Evolutionary conservation across 2,113 vertebrate species (phyloP), one percentile per base, ranked within the genome.

Genomic region (Pholis gunnellus): DNA sequence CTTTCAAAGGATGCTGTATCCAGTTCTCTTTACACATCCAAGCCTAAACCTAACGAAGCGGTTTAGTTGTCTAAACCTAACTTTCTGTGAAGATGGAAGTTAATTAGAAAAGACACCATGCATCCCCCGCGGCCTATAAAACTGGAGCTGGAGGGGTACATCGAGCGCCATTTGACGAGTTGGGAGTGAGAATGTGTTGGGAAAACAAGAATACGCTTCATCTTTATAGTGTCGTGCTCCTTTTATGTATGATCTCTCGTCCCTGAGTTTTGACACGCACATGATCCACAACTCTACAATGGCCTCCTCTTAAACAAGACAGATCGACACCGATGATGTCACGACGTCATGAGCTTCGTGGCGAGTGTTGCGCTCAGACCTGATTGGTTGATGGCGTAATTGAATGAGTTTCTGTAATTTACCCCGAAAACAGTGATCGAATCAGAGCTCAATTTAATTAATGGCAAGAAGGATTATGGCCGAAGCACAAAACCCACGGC

Each of bases 341-440:
- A 77, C 61, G 56, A 64, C 40, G 78, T 86, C 73, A n/a, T 69
- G 71, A 75, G 73, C 60, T 61, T 67, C 85, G 80, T 72, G 61
- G 48, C 46, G 6, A 46, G 65, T 52, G 61, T 60, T 78, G 31
- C 54, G 75, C 54, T 68, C 63, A 36, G 44, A 69, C 29, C 54
- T 83, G 81, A 93, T 89, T 87, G 87, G 75, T 90, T 91, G 82
- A 90, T 83, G 86, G 81, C 56, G 44, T 93, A 91, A 92, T 89
- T 81, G 20, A 91, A 89, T 94, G 81, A 83, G 71, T 73, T 82
- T 84, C 79, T 87, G 72, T 31, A 74, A 65, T 4, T 86, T 88
- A 82, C 76, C 82, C 78, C 71, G 84, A 75, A 88, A 92, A 85
- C 72, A 25, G 65, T 74, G 86, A 91, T 91, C 81, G 82, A 93